Base-by-base conservation (phyloP, 1,140 invertebrate genomes). In the Drosophila pseudoobscura region DNA sequence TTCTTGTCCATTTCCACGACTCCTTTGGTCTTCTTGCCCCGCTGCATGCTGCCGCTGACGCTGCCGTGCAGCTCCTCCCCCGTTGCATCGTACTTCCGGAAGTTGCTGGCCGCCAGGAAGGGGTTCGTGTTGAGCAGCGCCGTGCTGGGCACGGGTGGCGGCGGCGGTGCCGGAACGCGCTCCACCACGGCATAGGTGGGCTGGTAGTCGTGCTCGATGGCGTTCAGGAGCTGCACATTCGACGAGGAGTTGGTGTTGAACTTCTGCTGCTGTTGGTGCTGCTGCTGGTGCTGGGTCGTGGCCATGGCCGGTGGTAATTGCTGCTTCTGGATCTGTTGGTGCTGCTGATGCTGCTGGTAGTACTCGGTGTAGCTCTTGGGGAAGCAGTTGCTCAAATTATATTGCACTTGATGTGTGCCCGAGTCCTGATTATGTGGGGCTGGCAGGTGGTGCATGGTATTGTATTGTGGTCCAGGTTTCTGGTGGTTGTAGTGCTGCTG, bases 281-380 rank as follows among this genome's bases (percentile, higher is more conserved):
- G n/a, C 39, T 35, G 29, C 0, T 79, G 58, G 0, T 26, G 72
- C 8, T 59, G 43, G 57, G 70, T 41, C 45, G 51, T 6, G 64
- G 59, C 39, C 45, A 47, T 8, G 64, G 59, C 39, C 35, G 57
- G 8, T 6, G 45, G 26, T 31, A 71, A 47, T 8, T 75, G 56
- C 7, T 77, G 68, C 5, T 66, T 73, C 24, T 69, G 69, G 6
- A 59, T 64, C 6, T 71, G 61, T 6, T 73, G 65, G 6, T 72
- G 70, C 31, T 60, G 62, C 1, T 77, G 58, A 60, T 78, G 75
- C 52, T 79, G 78, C 17, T 90, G 82, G 50, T 80, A 82, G 63
- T 89, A 82, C 55, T 90, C 84, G 39, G 71, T 79, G 52, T 87
- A 89, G 54, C 88, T 91, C 59, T 83, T 87, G 35, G 78, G 77